A percentile compares a stretch with the other conserved stretches of the same genome.
These are phyloP conservation scores for Characodon lateralis DNA, from an alignment of 2,797 vertebrate species.

Conservation along the genomic window DNA sequence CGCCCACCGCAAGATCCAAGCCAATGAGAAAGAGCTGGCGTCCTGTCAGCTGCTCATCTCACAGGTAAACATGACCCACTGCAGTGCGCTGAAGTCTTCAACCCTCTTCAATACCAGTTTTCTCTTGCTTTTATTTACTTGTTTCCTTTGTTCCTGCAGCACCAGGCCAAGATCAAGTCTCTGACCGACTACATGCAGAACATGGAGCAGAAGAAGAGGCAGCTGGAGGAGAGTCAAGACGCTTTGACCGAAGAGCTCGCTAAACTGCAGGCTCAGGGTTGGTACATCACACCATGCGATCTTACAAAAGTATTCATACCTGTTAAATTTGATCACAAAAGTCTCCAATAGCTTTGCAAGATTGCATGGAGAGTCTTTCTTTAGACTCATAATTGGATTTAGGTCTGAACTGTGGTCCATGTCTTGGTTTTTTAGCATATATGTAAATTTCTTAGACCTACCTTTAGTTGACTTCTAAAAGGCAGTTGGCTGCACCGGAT, in stretches of 20 bases:
- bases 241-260: slow-evolving; percentile 87
- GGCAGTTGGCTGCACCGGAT: too few species aligned
- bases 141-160: slow-evolving; percentile 66
- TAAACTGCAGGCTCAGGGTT: slow-evolving; percentile 88
- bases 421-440: neutral
- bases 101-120: too few species aligned
- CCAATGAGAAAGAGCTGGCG: slow-evolving; percentile 89
- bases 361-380: neutral
- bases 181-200: slow-evolving; percentile 95
- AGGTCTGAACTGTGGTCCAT: neutral
- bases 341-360: too few species aligned
- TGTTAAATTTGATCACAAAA: neutral
- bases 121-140: neutral
- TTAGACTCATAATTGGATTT: too few species aligned
- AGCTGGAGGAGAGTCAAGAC: slow-evolving; percentile 91
- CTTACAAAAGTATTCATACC: neutral
- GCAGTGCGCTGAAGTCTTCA: neutral
- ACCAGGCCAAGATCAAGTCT: slow-evolving; percentile 94
- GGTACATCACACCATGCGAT: neutral
- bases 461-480: too few species aligned
- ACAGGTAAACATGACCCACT: slow-evolving; percentile 74
- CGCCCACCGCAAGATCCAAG: slow-evolving; percentile 89
- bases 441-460: too few species aligned
- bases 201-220: slow-evolving; percentile 91
- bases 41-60: slow-evolving; percentile 92